These are phyloP conservation scores for Vannuccia rotundouncinata DNA, from an alignment of 2,888 invertebrate genomes.

Conservation along the genomic window DNA sequence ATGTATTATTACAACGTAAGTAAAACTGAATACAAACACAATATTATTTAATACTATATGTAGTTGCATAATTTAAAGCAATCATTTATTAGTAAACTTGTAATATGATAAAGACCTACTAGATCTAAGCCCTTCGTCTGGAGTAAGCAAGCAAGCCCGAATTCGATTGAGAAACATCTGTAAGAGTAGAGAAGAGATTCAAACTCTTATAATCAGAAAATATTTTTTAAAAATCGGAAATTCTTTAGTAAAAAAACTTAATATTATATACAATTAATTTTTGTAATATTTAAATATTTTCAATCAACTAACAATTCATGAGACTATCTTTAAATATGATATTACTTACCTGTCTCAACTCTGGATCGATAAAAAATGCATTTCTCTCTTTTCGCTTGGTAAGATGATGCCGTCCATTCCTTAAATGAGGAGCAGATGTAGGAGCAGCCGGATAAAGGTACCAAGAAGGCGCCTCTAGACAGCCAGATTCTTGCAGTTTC, in stretches of 20 bases:
- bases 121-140: neutral
- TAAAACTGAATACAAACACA: too few species aligned
- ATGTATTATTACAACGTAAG: too few species aligned
- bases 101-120: too few species aligned
- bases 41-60: too few species aligned
- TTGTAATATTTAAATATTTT: too few species aligned
- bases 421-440: neutral
- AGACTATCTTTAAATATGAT: neutral
- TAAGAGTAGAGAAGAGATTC: neutral
- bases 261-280: too few species aligned
- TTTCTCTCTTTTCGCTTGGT: neutral
- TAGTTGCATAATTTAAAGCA: too few species aligned
- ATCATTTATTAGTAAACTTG: too few species aligned
- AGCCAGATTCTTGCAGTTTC: constrained; percentile 27
- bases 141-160: constrained; percentile 7
- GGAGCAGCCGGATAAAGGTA: neutral
- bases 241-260: too few species aligned
- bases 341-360: neutral
- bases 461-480: constrained; percentile 10
- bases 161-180: constrained; percentile 12
- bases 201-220: too few species aligned
- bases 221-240: too few species aligned
- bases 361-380: neutral
- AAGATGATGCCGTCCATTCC: neutral
- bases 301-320: too few species aligned